Conservation (phyloP, 1,140 invertebrate genomes). For the Drosophila simulans region DNA sequence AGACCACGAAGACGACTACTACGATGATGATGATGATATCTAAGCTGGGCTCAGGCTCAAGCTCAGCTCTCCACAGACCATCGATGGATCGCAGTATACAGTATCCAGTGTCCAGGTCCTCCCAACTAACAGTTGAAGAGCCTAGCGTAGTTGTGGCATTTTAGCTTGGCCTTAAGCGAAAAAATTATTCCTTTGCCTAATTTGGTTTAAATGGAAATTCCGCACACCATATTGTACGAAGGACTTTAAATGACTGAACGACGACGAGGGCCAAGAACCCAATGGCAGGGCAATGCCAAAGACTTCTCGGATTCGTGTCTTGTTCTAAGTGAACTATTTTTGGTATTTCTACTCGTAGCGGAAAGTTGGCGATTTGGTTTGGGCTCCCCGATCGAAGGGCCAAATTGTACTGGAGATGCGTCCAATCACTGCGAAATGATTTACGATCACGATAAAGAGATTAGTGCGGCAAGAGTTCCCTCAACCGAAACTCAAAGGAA, state of each 20-base stretch:
- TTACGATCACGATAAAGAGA: conserved; percentile 63
- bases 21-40: conserved; percentile 68
- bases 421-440: conserved; percentile 49
- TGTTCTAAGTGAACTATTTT: conserved; percentile 64
- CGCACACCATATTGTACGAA: conserved; percentile 79
- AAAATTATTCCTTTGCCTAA: conserved; percentile 80
- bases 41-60: conserved; percentile 42
- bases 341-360: conserved; percentile 57
- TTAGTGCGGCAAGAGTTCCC: conserved; percentile 23
- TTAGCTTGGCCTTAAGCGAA: conserved; percentile 58
- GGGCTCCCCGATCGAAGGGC: conserved; percentile 15
- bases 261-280: conserved; percentile 41
- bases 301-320: conserved; percentile 43
- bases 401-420: conserved; percentile 30
- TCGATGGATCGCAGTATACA: conserved; percentile 10
- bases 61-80: conserved; percentile 19
- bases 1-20: conserved; percentile 17
- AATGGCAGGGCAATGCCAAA: conserved; percentile 32
- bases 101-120: conserved; percentile 12
- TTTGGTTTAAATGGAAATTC: conserved; percentile 82
- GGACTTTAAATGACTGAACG: conserved; percentile 74
- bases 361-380: conserved; percentile 43
- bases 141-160: conserved; percentile 37
- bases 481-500: conserved; percentile 11
- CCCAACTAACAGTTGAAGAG: conserved; percentile 36